Evolutionary conservation across 2,888 invertebrate species (phyloP), one percentile per base, ranked within the genome.

Genomic region (Apodemia duryi): DNA sequence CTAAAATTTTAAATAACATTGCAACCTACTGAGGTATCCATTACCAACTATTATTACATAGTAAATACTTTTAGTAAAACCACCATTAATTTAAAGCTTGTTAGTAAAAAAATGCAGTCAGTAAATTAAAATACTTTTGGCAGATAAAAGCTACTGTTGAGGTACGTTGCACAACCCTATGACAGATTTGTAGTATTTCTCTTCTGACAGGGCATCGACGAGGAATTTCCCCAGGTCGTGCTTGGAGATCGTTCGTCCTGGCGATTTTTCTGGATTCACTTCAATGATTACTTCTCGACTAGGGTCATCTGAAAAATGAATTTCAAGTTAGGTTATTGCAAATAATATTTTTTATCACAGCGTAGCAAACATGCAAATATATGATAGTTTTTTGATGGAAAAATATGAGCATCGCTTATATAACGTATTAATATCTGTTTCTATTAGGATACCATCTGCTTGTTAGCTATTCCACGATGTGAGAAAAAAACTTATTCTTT

Each of bases 141-240:
- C 10, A 29, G 21, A 63, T 38, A 57, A 51, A 29, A 13, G 2
- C 6, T 72, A 78, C 69, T 78, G 73, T 67, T 75, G 75, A 11
- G 83, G 82, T 29, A 75, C 83, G 63, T 90, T 90, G 41, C 84
- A 80, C 49, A 91, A 72, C 2, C 89, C 89, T n/a, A 91, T 76
- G n/a, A 88, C 73, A 2, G 80, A 68, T 67, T 82, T 81, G 74
- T 95, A 94, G 84, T 96, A 95, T 76, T 96, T 94, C 0, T 95
- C 91, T 68, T 94, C 93, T n/a, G 89, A 85, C 61, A 97, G 86
- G 62, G 94, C 90, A 71, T 96, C 95, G 0, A 97, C 93, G 67
- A 97, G 91, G 84, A 97, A 97, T 69, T 93, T 91, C 1, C 95
- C 97, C 63, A 97, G 92, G 82, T 96, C 96, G 79, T 93, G 88